Percentiles rank a stretch among this genome's conserved stretches.
phyloP scores from a whole-genome alignment of 1,140 invertebrate species.

The Drosophila pseudoobscura region DNA sequence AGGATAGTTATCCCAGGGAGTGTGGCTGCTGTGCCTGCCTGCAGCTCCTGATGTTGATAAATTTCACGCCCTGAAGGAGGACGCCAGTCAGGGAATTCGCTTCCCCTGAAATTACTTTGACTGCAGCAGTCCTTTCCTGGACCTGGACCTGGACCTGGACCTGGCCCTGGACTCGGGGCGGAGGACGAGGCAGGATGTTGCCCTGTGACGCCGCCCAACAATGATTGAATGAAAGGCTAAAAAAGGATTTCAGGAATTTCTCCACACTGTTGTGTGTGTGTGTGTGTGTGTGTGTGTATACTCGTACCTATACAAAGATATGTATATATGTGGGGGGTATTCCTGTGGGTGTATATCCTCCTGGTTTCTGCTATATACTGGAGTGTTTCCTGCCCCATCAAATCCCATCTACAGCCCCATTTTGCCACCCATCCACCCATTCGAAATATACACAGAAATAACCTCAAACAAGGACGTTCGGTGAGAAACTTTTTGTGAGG shows the following conservation, averaged over 20 bases:
- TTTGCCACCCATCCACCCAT: not conserved
- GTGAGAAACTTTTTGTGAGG: conserved; percentile 57
- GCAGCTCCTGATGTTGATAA: conserved; percentile 62
- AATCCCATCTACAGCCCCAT: not conserved
- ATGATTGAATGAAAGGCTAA: conserved; percentile 79
- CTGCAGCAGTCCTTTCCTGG: conserved; percentile 50
- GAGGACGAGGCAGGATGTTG: not conserved
- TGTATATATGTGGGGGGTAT: not conserved
- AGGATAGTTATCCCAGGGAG: not conserved
- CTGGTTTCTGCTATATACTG: not conserved
- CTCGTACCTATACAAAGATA: too few species aligned
- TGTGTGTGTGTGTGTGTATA: not conserved
- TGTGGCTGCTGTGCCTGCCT: conserved; percentile 7
- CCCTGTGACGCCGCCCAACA: conserved; percentile 37
- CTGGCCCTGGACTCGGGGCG: not conserved
- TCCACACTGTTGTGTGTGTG: not conserved
- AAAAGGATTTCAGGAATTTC: conserved; percentile 71
- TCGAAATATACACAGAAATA: conserved; percentile 64
- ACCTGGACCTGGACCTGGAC: too few species aligned
- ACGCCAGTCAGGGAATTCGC: conserved; percentile 38
- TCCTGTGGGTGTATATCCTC: conserved; percentile 4
- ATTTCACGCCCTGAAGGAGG: conserved; percentile 61
- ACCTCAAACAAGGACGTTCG: conserved; percentile 80
- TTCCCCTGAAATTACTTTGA: conserved; percentile 69
- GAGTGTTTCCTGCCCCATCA: not conserved